These are phyloP conservation scores for Spialia ferax DNA, from an alignment of 2,888 invertebrate species.

Conservation along the genomic window DNA sequence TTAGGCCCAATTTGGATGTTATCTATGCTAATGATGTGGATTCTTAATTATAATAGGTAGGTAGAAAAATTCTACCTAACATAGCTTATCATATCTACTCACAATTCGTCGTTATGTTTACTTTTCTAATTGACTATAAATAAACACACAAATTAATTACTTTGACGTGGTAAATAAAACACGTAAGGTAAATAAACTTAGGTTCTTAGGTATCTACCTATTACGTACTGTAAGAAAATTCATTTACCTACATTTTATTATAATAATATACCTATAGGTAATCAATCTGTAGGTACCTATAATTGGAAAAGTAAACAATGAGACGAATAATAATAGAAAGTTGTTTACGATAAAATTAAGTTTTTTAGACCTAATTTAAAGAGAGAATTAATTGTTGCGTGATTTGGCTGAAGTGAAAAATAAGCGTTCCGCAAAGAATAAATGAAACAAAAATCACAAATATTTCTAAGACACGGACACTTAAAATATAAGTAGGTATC, in stretches of 20 bases:
- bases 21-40: conserved; percentile 32
- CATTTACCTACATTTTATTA: not conserved
- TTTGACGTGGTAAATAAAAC: not conserved
- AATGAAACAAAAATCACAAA: not conserved
- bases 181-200: too few relatives aligned
- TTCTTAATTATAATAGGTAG: not conserved
- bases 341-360: not conserved
- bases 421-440: not conserved
- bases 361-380: not conserved
- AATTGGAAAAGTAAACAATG: not conserved
- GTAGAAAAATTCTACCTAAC: too few relatives aligned
- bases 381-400: too few relatives aligned
- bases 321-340: not conserved
- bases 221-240: too few relatives aligned
- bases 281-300: too few relatives aligned
- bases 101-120: not conserved
- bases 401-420: not conserved
- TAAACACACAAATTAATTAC: too few relatives aligned
- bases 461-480: too few relatives aligned
- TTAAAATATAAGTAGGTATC: too few relatives aligned
- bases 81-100: too few relatives aligned
- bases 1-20: conserved; percentile 51
- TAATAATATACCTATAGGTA: too few relatives aligned
- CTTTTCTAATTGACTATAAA: too few relatives aligned
- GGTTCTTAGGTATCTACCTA: too few relatives aligned